Evolutionary conservation across 1,140 invertebrate species (phyloP), one percentile per base, ranked within the genome.

Genomic region (fruit fly (Drosophila melanogaster)): DNA sequence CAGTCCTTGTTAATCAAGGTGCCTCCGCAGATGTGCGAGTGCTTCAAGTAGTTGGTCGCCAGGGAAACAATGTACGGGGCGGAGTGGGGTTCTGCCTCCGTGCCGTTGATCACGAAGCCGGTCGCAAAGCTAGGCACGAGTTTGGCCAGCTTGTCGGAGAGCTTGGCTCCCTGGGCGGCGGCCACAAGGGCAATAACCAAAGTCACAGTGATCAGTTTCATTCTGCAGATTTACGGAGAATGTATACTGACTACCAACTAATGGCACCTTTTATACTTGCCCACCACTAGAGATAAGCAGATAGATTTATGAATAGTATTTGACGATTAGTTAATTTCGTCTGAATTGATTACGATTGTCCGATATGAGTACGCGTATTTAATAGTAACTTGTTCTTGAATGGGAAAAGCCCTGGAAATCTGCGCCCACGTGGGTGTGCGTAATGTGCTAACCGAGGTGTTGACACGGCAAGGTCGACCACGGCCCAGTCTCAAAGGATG

Each of bases 51-150:
- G 0, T 59, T 84, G 33, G 22, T 66, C 41, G 54, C 60, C 59
- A 91, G 38, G 1, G 91, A 92, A 3, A 92, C 87, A 33, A 92
- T 92, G 65, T 90, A 92, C 12, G 91, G 91, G 6, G 92, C 92
- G 0, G 67, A 17, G 35, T 92, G 90, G 7, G 79, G 72, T 0
- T 60, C 72, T 5, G 92, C 92, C 14, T 90, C 79, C 5, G 85
- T 74, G 38, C 92, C 92, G 49, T 92, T 92, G 66, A 92, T 91
- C 35, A 91, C 71, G 59, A 90, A 76, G 40, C 92, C 70, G 10
- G 84, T 83, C 24, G 90, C 64, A 4, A 91, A 90, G 55, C 90
- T 86, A 44, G 90, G 89, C 8, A 87, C 51, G 0, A 91, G 4
- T 37, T 91, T 79, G 54, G 60, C 38, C 44, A 80, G 19, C 6